Evolutionary conservation across 2,797 vertebrate genomes (phyloP).

Genomic region (Halcyon leucocephala): DNA sequence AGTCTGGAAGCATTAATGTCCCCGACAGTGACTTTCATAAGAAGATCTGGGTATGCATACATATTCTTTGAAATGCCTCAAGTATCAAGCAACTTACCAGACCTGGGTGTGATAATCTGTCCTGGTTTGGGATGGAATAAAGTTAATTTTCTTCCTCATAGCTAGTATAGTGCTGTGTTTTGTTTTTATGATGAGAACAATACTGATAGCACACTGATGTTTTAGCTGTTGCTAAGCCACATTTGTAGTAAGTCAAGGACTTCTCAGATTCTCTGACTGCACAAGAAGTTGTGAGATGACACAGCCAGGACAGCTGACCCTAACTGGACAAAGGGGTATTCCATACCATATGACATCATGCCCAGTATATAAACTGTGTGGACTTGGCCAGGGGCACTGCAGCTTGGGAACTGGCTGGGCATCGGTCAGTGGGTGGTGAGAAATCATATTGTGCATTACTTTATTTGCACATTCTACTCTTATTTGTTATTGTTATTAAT

Average conservation of each 20-base stretch:
- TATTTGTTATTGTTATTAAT: background rate
- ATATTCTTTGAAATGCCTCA: background rate
- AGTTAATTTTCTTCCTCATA: background rate
- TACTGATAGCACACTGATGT: background rate
- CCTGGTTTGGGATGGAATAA: background rate
- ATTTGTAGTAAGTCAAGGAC: background rate
- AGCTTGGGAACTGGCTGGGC: background rate
- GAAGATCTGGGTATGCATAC: background rate
- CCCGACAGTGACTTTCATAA: background rate
- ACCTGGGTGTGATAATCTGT: background rate
- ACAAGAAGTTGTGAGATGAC: background rate
- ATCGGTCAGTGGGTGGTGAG: background rate
- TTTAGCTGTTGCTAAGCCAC: background rate
- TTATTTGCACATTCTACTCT: background rate
- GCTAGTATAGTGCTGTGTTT: background rate
- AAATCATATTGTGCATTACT: background rate
- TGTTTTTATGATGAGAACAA: background rate
- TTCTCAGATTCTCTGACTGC: background rate
- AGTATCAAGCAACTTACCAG: background rate
- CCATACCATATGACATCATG: background rate
- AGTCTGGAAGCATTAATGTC: background rate
- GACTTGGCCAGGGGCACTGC: too few species aligned
- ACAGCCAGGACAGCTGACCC: background rate
- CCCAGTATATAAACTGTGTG: background rate
- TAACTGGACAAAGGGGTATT: background rate